phyloP scores from a whole-genome alignment of 2,113 vertebrate species.

The Pterocles burchelli region DNA sequence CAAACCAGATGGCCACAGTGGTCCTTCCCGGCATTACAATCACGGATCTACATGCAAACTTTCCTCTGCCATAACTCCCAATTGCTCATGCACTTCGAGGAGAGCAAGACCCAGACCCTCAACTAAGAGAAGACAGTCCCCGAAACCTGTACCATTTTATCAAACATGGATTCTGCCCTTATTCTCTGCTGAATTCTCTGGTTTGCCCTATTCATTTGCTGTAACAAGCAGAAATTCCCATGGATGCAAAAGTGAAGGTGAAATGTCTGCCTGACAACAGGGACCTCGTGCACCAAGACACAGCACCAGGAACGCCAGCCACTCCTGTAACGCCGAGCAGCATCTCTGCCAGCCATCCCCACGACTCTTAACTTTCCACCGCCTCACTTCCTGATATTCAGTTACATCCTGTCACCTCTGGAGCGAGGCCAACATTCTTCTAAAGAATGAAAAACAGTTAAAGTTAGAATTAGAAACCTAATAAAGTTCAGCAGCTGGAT shows the following conservation, averaged over 20 bases:
- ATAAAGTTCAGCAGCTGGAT: slow-evolving; percentile 40
- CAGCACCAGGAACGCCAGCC: not conserved
- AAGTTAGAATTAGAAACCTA: slow-evolving; percentile 29
- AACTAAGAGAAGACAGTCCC: not conserved
- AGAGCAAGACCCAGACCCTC: not conserved
- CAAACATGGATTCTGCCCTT: not conserved
- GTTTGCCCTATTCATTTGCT: too few relatives aligned
- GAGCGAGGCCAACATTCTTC: not conserved
- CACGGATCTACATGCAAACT: not conserved
- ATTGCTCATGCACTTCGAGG: not conserved
- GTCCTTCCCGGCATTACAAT: not conserved
- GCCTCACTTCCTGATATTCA: not conserved
- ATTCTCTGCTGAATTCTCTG: not conserved
- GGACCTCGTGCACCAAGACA: not conserved
- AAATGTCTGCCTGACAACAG: not conserved
- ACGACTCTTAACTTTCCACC: not conserved
- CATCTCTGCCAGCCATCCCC: not conserved
- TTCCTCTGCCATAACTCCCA: not conserved
- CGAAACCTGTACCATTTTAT: not conserved
- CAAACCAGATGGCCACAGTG: not conserved
- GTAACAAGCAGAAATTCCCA: not conserved
- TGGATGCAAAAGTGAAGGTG: not conserved
- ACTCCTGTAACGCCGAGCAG: not conserved
- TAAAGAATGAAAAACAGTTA: slow-evolving; percentile 6
- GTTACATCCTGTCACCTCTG: not conserved